phyloP scores from a whole-genome alignment of 2,888 invertebrate genomes.

The Norana najaformis region DNA sequence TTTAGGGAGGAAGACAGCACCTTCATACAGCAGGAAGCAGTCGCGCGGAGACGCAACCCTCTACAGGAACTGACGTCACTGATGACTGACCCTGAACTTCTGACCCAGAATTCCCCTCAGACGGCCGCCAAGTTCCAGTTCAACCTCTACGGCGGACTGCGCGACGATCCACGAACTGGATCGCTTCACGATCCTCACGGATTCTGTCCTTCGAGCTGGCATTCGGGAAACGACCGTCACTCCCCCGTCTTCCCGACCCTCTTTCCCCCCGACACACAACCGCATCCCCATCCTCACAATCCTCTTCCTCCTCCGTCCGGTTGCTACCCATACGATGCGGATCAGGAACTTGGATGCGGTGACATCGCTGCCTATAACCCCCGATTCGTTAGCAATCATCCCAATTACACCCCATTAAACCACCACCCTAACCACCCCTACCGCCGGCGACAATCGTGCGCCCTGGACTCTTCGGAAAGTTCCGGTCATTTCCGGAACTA shows the following conservation, averaged over 20 bases:
- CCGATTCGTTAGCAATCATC: neutral
- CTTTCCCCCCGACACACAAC: slow-evolving; percentile 48
- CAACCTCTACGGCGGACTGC: neutral
- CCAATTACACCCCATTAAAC: neutral
- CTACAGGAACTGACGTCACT: slow-evolving; percentile 47
- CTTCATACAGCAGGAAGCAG: slow-evolving; percentile 52
- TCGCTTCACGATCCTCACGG: slow-evolving; percentile 44
- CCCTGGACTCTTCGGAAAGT: neutral
- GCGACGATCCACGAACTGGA: slow-evolving; percentile 40
- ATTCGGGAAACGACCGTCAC: slow-evolving; percentile 50
- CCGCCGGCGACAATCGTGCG: neutral
- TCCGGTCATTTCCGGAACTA: neutral
- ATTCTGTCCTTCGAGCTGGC: slow-evolving; percentile 55
- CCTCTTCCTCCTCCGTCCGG: slow-evolving; percentile 23
- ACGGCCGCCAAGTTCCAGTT: neutral
- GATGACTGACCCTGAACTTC: neutral
- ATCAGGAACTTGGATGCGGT: neutral
- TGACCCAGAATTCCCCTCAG: neutral
- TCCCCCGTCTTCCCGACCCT: slow-evolving; percentile 54
- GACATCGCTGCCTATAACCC: neutral
- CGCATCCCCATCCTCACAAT: slow-evolving; percentile 46
- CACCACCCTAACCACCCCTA: neutral
- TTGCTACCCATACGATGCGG: slow-evolving; percentile 18
- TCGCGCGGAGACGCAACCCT: slow-evolving; percentile 47
- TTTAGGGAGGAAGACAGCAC: slow-evolving; percentile 53